Evolutionary conservation across 1,140 invertebrate species (phyloP).

Genomic region (Acromyrmex echinatior): DNA sequence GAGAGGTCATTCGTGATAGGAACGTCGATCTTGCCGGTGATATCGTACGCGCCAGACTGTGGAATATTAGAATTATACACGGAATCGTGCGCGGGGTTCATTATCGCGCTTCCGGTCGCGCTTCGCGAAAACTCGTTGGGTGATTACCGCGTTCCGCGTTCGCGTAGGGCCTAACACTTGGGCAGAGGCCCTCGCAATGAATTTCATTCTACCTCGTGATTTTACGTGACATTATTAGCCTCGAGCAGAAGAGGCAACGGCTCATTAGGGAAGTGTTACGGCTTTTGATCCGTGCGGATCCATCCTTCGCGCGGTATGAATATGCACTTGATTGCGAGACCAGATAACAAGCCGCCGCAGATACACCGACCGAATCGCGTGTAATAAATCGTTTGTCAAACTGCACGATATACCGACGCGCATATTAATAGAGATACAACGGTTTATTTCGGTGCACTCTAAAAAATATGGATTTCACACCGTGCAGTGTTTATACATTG

Average conservation of each 20-base stretch:
- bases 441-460: not conserved
- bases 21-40: not conserved
- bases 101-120: slow-evolving; percentile 33
- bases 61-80: slow-evolving; percentile 4
- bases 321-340: slow-evolving; percentile 23
- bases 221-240: slow-evolving; percentile 45
- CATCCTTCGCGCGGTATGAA: slow-evolving; percentile 21
- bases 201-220: slow-evolving; percentile 25
- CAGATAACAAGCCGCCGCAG: slow-evolving; percentile 8
- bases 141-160: slow-evolving; percentile 28
- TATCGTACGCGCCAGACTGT: not conserved
- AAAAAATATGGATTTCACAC: too few relatives aligned
- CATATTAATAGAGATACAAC: not conserved
- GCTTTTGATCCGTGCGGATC: slow-evolving; percentile 15
- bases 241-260: slow-evolving; percentile 13
- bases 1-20: not conserved
- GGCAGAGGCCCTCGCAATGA: not conserved
- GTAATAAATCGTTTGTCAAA: not conserved
- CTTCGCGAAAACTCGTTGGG: slow-evolving; percentile 16
- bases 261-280: slow-evolving; percentile 38
- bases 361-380: not conserved
- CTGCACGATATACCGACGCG: not conserved
- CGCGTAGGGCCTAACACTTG: not conserved
- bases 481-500: too few relatives aligned
- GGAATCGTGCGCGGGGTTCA: slow-evolving; percentile 30